Conservation (phyloP, 2,113 vertebrate species). For the Nannobrachium achirus region DNA sequence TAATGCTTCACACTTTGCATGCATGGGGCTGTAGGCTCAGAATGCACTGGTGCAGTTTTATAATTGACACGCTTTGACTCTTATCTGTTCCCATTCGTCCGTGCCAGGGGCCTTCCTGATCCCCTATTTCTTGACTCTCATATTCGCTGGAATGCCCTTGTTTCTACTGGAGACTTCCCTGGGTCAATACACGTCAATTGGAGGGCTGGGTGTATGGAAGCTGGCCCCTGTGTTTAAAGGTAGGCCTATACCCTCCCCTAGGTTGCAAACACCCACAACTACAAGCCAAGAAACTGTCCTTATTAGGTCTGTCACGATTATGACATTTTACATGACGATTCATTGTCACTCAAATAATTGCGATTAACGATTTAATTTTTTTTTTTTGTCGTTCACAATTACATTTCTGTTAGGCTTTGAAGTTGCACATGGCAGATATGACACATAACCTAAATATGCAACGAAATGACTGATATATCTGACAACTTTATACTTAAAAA, state of each 20-base stretch:
- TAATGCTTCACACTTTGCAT: conserved; percentile 11
- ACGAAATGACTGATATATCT: too few species aligned
- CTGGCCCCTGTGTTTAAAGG: conserved; percentile 99
- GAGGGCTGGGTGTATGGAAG: conserved; percentile 97
- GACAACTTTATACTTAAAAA: too few species aligned
- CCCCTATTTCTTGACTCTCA: conserved; percentile 96
- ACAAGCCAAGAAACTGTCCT: too few species aligned
- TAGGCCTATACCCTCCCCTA: conserved; percentile 51
- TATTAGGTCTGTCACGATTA: too few species aligned
- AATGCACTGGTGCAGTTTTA: conserved; percentile 27
- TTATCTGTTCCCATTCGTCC: conserved; percentile 36
- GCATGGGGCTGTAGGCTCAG: conserved; percentile 1
- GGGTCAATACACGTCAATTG: conserved; percentile 95
- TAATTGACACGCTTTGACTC: conserved; percentile 9
- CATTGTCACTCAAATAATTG: too few species aligned
- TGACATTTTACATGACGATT: too few species aligned
- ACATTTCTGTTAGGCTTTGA: too few species aligned
- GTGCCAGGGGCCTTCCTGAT: conserved; percentile 95
- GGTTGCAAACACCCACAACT: too few species aligned
- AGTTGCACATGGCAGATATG: too few species aligned
- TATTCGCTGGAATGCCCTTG: conserved; percentile 96
- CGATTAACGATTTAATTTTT: too few species aligned
- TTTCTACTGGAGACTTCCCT: conserved; percentile 95
- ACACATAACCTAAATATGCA: too few species aligned
- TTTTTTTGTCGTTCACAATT: too few species aligned